phyloP scores from a whole-genome alignment of 1,140 invertebrate species.

The Luehdorfia chinensis region DNA sequence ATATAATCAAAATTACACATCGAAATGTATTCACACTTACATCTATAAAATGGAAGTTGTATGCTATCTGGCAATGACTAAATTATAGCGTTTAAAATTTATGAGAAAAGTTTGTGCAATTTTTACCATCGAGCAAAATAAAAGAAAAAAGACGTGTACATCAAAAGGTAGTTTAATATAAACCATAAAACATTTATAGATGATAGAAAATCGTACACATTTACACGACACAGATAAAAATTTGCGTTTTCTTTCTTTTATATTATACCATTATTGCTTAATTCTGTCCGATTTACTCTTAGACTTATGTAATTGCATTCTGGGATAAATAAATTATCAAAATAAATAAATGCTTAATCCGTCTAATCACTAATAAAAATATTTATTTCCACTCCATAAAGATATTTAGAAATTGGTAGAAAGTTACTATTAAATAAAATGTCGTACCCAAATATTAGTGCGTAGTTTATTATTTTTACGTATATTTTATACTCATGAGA shows the following conservation, averaged over 20 bases:
- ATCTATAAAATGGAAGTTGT: conserved; percentile 38
- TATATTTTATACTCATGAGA: too few species aligned
- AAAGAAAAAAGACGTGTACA: neutral
- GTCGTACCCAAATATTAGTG: too few species aligned
- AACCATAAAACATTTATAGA: conserved; percentile 3
- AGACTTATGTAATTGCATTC: conserved; percentile 17
- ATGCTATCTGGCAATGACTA: conserved; percentile 40
- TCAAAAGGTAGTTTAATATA: conserved; percentile 12
- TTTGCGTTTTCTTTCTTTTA: neutral
- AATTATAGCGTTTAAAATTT: conserved; percentile 17
- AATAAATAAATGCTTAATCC: conserved; percentile 18
- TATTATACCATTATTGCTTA: conserved; percentile 7
- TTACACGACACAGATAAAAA: conserved; percentile 1
- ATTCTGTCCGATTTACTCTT: neutral
- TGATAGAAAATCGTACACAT: neutral
- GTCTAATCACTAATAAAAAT: conserved; percentile 10
- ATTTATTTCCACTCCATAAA: neutral
- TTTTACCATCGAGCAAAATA: too few species aligned
- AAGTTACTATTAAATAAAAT: too few species aligned
- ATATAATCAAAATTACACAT: conserved; percentile 45
- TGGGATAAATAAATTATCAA: conserved; percentile 17
- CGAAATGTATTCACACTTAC: conserved; percentile 50
- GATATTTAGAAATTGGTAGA: neutral
- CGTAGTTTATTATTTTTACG: too few species aligned
- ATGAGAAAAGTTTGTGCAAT: conserved; percentile 35